phyloP scores from a whole-genome alignment of 53 echinoderm and acorn worm species.

The Zoroaster sp. region DNA sequence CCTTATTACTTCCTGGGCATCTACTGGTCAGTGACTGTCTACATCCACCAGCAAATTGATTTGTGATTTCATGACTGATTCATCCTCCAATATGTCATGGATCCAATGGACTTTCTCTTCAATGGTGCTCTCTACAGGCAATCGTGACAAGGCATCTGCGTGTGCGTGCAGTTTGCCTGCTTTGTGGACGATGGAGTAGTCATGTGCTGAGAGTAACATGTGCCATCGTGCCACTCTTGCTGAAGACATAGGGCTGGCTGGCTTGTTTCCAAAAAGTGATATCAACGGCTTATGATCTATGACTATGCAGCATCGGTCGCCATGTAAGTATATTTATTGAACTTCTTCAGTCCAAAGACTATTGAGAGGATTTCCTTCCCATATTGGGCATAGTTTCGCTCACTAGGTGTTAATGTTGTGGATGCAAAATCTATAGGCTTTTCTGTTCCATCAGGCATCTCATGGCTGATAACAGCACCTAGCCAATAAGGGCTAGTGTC shows the following conservation, averaged over 20 bases:
- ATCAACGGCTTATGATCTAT: neutral
- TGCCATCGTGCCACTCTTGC: slow-evolving; percentile 55
- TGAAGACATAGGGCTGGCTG: slow-evolving; percentile 47
- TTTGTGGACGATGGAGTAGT: slow-evolving; percentile 41
- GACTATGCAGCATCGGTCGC: neutral
- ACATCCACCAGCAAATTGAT: slow-evolving; percentile 19
- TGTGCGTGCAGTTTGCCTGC: slow-evolving; percentile 50
- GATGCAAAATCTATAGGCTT: slow-evolving; percentile 67
- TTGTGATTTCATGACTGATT: neutral
- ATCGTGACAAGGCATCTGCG: slow-evolving; percentile 61
- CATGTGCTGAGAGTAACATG: slow-evolving; percentile 30
- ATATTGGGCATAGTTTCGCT: slow-evolving; percentile 63
- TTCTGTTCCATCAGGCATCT: slow-evolving; percentile 47
- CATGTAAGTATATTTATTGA: slow-evolving; percentile 56
- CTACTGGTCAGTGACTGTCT: slow-evolving; percentile 30
- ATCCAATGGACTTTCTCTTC: neutral
- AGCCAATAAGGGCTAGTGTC: slow-evolving; percentile 3
- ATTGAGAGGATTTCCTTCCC: slow-evolving; percentile 60
- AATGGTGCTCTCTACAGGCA: slow-evolving; percentile 12
- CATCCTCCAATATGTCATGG: neutral
- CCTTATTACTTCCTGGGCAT: neutral
- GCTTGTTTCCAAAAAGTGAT: slow-evolving; percentile 24
- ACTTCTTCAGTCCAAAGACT: slow-evolving; percentile 66
- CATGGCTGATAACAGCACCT: slow-evolving; percentile 57
- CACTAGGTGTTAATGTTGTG: slow-evolving; percentile 20